These are phyloP conservation scores for Amphibalanus amphitrite DNA, from an alignment of 1,140 invertebrate genomes.

Conservation along the genomic window DNA sequence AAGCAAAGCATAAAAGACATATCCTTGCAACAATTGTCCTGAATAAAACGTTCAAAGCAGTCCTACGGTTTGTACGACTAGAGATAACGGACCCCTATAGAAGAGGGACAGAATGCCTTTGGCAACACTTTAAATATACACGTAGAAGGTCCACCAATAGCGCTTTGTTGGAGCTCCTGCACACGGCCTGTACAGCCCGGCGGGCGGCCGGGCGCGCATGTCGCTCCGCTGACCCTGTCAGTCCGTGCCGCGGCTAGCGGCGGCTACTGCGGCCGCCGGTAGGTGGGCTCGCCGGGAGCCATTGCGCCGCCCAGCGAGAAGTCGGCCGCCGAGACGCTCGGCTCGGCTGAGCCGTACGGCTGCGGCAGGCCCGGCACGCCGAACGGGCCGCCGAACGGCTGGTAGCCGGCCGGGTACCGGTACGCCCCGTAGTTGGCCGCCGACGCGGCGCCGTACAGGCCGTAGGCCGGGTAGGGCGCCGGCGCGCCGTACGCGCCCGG, in stretches of 20 bases:
- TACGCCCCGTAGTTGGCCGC: neutral
- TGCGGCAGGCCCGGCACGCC: neutral
- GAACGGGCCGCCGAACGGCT: neutral
- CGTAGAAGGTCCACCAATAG: neutral
- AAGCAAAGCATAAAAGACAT: neutral
- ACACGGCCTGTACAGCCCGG: too few relatives aligned
- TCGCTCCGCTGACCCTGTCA: too few relatives aligned
- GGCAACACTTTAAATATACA: neutral
- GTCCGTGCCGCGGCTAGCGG: too few relatives aligned
- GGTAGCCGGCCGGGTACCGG: slow-evolving; percentile 9
- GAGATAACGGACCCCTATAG: neutral
- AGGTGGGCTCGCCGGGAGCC: neutral
- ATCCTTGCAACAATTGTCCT: neutral
- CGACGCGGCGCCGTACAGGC: slow-evolving; percentile 2
- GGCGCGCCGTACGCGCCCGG: slow-evolving; percentile 8
- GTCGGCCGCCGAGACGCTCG: neutral
- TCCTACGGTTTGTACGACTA: neutral
- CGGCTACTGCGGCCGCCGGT: neutral
- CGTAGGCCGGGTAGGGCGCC: slow-evolving; percentile 7
- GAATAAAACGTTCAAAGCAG: neutral
- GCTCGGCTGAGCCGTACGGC: neutral
- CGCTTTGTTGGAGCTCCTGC: neutral
- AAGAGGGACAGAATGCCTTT: neutral
- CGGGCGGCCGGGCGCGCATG: too few relatives aligned
- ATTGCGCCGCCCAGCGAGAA: neutral